Evolutionary conservation across 2,113 vertebrate genomes (phyloP), one percentile per base, ranked within the genome.

Genomic region (Engraulis encrasicolus): DNA sequence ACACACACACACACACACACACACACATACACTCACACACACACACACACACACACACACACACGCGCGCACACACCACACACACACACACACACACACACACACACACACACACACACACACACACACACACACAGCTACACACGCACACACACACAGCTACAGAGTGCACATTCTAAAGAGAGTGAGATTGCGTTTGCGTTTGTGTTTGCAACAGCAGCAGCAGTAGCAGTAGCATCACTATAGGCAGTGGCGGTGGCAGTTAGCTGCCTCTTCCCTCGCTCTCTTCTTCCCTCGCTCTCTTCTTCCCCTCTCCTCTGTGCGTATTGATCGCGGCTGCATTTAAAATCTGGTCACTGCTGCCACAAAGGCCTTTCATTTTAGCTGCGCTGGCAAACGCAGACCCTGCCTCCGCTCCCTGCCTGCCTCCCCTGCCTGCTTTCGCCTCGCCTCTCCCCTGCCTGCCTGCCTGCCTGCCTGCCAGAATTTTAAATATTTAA

Each of bases 301-400:
- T n/a, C n/a, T n/a, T n/a, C n/a, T n/a, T n/a, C n/a, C n/a, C n/a
- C n/a, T n/a, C 92, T 89, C 91, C 93, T 91, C 92, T 90, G 23
- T 91, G 90, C 89, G 92, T 95, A 97, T 98, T 97, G 97, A 97
- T 98, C 95, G 58, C 95, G 94, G 94, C 94, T 96, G 95, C 96
- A 95, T 98, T 97, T 97, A 97, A 96, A 98, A 96, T 97, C 95
- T 96, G 94, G 96, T 98, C 94, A 94, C 96, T 96, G 94, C 94
- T 96, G 95, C 95, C 93, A 94, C 93, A 93, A 93, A 94, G 94
- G 90, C 95, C 92, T 96, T 96, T 97, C 93, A 91, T 97, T 98
- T 97, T 96, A 96, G 95, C 95, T 97, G 95, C 81, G 94, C 94
- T 96, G 94, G 95, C 96, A 95, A 92, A 93, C 94, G 79, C 81